Conservation (phyloP, 1,140 invertebrate genomes). For the Eumeta japonica region DNA sequence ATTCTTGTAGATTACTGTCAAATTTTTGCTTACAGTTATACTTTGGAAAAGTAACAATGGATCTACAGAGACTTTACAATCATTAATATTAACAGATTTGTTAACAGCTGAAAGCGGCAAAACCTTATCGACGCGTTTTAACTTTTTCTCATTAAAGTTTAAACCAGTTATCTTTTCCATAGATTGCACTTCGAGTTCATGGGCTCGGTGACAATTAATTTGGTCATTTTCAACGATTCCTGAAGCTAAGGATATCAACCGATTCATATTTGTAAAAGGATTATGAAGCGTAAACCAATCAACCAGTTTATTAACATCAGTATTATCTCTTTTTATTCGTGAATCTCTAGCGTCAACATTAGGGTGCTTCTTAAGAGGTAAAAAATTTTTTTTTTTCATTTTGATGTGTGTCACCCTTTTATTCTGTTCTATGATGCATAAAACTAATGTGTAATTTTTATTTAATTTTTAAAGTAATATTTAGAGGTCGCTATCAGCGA, state of each 20-base stretch:
- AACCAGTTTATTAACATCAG: conserved; percentile 12
- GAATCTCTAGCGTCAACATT: conserved; percentile 28
- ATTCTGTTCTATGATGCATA: too few species aligned
- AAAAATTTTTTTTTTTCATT: too few species aligned
- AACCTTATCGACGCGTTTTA: conserved; percentile 19
- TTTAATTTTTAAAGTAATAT: too few species aligned
- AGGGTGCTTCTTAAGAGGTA: too few species aligned
- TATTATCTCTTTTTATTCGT: conserved; percentile 21
- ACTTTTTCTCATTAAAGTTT: conserved; percentile 25
- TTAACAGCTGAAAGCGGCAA: conserved; percentile 19
- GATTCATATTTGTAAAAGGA: conserved; percentile 21
- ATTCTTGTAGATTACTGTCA: conserved; percentile 29
- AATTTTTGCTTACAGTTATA: conserved; percentile 30
- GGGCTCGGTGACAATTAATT: conserved; percentile 22
- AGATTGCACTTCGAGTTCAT: conserved; percentile 19
- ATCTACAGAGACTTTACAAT: conserved; percentile 28
- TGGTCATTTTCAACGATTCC: conserved; percentile 21
- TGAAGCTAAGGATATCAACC: conserved; percentile 23
- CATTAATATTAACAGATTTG: conserved; percentile 21
- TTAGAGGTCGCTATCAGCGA: too few species aligned
- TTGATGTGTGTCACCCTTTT: too few species aligned
- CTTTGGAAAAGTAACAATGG: conserved; percentile 39
- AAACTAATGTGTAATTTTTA: too few species aligned
- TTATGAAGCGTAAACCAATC: conserved; percentile 19
- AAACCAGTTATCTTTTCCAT: conserved; percentile 19